Evolutionary conservation across 2,113 vertebrate species (phyloP).

Genomic region (Pelvicachromis taeniatus): DNA sequence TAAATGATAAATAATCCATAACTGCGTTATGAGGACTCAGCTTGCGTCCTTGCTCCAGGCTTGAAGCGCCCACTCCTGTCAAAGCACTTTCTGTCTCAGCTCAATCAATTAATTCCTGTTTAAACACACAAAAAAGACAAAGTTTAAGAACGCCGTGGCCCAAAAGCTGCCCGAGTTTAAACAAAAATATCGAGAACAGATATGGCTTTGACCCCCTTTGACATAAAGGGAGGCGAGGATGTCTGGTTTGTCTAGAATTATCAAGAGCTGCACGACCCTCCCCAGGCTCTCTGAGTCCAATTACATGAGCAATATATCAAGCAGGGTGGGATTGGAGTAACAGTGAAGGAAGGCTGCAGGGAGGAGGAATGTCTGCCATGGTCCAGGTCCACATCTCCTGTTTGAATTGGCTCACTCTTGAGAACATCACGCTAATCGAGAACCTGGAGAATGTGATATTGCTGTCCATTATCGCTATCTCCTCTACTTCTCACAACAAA

Average conservation of each 20-base stretch:
- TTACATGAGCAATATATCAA: constrained; percentile 40
- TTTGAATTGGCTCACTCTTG: constrained; percentile 55
- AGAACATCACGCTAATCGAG: constrained; percentile 17
- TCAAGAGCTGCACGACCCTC: constrained; percentile 53
- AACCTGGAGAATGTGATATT: neutral
- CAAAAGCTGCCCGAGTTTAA: neutral
- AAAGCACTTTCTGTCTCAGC: constrained; percentile 7
- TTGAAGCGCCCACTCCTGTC: constrained; percentile 2
- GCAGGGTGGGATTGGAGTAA: constrained; percentile 42
- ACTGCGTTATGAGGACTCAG: neutral
- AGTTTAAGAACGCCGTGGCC: neutral
- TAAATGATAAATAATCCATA: constrained; percentile 37
- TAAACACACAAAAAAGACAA: neutral
- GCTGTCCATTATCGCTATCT: constrained; percentile 14
- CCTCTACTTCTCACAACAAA: neutral
- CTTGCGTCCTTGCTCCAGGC: constrained; percentile 6
- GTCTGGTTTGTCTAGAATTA: constrained; percentile 58
- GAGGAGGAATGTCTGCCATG: constrained; percentile 46
- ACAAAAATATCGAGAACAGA: constrained; percentile 3
- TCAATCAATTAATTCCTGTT: constrained; percentile 37
- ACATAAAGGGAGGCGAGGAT: constrained; percentile 43
- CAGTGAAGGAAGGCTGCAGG: constrained; percentile 10
- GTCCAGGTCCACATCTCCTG: constrained; percentile 37
- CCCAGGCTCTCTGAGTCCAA: constrained; percentile 26
- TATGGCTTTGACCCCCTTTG: constrained; percentile 53